Conservation (phyloP, 2,113 vertebrate genomes). For the Odocoileus virginianus region DNA sequence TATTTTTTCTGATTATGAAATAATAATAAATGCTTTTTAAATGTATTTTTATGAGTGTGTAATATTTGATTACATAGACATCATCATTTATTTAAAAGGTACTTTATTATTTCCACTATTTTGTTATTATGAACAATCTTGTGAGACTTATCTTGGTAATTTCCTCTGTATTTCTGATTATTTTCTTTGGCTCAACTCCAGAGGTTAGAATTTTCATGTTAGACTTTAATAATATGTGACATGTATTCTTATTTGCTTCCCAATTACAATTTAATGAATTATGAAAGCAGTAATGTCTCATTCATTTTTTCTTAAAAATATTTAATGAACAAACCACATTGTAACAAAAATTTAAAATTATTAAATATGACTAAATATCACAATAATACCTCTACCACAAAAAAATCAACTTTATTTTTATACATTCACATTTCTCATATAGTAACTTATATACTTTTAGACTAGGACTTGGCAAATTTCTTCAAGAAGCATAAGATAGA, state of each 20-base stretch:
- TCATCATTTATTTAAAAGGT: not conserved
- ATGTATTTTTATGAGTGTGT: not conserved
- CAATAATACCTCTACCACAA: not conserved
- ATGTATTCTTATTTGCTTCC: not conserved
- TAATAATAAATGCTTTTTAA: not conserved
- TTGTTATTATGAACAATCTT: not conserved
- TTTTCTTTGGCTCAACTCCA: not conserved
- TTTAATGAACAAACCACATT: not conserved
- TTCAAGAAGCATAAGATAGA: not conserved
- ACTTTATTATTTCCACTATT: not conserved
- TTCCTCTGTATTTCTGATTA: not conserved
- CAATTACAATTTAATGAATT: not conserved
- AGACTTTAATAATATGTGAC: not conserved
- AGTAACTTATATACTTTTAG: not conserved
- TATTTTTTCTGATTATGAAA: not conserved
- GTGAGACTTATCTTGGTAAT: not conserved
- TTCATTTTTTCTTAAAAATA: constrained; percentile 22
- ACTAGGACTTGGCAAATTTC: not conserved
- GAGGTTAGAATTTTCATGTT: not conserved
- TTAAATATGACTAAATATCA: not conserved
- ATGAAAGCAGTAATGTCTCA: not conserved
- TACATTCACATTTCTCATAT: not conserved
- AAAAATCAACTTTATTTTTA: not conserved
- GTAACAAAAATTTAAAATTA: not conserved
- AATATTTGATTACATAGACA: not conserved